Evolutionary conservation across 1,140 invertebrate genomes (phyloP), one percentile per base, ranked within the genome.

Genomic region (Colletes gigas): DNA sequence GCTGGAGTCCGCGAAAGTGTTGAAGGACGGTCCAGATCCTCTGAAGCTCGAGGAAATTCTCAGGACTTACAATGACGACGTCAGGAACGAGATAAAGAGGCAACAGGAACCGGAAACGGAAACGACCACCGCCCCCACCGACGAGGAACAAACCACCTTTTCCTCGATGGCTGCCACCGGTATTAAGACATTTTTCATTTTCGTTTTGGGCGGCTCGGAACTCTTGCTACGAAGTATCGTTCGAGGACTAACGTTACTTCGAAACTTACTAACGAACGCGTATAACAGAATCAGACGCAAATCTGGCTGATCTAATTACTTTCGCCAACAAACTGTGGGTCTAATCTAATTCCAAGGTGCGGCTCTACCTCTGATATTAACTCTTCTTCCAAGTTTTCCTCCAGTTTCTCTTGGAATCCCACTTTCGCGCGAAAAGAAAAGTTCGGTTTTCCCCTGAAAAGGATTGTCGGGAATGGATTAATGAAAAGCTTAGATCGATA

Each of bases 81-180:
- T 91, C 41, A 94, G 90, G 78, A 94, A 92, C 65, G 94, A 94
- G 71, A 90, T 94, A 0, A 94, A 94, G 62, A 89, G 92, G 30
- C 92, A 83, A 54, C 9, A 83, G 50, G 68, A 66, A 8, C 89
- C 69, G 52, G 1, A 78, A 4, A 47, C 44, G 5, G 54, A 67
- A 47, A 89, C 91, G 17, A 89, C 92, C 62, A 82, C 41, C 3
- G 81, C 70, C 6, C 63, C 65, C 1, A 88, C 7, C 86, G 89
- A 57, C 89, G 91, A 77, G 65, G 91, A 70, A 83, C 91, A 83
- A 89, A 88, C 85, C 70, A 87, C 70, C 1, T 30, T 82, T 0
- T 57, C 84, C 0, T 78, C 87, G 3, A 60, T 78, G 3, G 79
- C 83, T 6, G 75, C 83, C 9, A 90, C 84, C 57, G 92, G 92